Evolutionary conservation across 2,888 invertebrate species (phyloP), one percentile per base, ranked within the genome.

Genomic region (Eupithecia centaureata): DNA sequence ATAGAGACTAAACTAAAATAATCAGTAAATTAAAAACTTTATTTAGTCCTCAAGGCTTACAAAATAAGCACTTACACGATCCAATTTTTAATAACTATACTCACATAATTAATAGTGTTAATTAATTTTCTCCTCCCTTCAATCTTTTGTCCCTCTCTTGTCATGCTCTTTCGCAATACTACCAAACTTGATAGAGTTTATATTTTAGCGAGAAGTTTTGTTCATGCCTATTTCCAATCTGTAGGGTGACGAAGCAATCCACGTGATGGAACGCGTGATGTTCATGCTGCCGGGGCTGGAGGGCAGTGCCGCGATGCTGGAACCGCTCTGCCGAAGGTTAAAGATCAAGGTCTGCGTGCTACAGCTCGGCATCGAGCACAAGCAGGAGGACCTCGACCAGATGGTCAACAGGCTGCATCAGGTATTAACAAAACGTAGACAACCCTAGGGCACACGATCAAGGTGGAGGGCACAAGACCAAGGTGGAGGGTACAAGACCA

Each of bases 201-300:
- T 22, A 22, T 47, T 10, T 18, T 22, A 4, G 47, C 18, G 12
- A 22, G 0, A 7, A 2, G 12, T 5, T 47, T 10, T 47, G 10
- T 22, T 47, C 12, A 22, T 35, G 2, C 35, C 35, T 13, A 13
- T 35, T 10, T 35, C 35, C 15, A 27, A 27, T 30, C 22, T 35
- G 59, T 76, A 94, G 94, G 89, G 87, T 60, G 89, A 92, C 42
- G 92, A 92, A 65, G 86, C 89, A 0, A 86, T 91, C 56, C 85
- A 89, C 71, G 91, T 90, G 64, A 89, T 88, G 72, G 92, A 94
- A 58, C 86, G 88, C 10, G 89, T 93, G 8, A 86, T 95, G 79
- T 94, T 95, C 79, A 86, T 96, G 76, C 84, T 96, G 73, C 96
- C 96, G 0, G 96, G 96, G 1, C 81, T 96, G 47, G 96, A 96